phyloP scores from a whole-genome alignment of 2,888 invertebrate species.

The Papilio protenor region DNA sequence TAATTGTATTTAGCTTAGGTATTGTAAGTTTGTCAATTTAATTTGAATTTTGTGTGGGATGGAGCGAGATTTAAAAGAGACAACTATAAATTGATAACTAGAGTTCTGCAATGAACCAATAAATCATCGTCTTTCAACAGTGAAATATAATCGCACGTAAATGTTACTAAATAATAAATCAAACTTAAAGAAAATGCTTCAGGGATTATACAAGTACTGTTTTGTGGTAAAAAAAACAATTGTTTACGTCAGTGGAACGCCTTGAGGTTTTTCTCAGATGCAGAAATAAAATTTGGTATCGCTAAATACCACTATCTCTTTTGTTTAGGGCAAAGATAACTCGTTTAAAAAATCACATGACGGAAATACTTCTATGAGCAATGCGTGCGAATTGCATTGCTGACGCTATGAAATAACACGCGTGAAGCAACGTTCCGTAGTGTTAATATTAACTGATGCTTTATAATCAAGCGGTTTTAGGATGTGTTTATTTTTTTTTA shows the following conservation, averaged over 20 bases:
- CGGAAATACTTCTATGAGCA: slow-evolving; percentile 50
- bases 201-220: no score
- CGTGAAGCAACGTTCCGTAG: slow-evolving; percentile 53
- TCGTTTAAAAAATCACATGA: background rate
- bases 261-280: no score
- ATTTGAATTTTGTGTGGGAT: background rate
- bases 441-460: slow-evolving; percentile 45
- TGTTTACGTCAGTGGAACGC: no score
- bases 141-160: no score
- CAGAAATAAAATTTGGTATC: background rate
- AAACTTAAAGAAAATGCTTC: no score
- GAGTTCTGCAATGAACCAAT: background rate
- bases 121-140: background rate
- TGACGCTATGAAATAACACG: slow-evolving; percentile 56
- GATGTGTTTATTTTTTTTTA: no score
- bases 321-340: background rate
- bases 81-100: background rate
- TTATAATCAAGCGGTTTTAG: background rate
- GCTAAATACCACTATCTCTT: background rate
- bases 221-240: no score
- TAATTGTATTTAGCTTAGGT: background rate
- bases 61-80: background rate
- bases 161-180: no score
- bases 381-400: slow-evolving; percentile 48
- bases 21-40: background rate